Evolutionary conservation across 2,888 invertebrate genomes (phyloP).

Genomic region (Rotaria macrura): DNA sequence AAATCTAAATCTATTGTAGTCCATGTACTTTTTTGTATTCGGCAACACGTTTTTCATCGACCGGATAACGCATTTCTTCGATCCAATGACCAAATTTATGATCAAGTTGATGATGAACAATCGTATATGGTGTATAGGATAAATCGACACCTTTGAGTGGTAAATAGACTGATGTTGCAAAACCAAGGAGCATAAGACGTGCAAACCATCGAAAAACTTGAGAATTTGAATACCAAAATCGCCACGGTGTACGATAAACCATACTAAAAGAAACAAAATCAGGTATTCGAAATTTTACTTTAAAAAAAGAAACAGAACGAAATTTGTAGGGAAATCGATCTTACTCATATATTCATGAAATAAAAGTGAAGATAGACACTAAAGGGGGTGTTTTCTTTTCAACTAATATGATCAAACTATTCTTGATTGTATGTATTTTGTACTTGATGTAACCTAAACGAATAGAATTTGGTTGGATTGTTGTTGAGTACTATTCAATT

Average conservation of each 20-base stretch:
- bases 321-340: too few species aligned
- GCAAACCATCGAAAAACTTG: neutral
- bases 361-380: too few species aligned
- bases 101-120: constrained; percentile 31
- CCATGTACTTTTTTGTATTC: neutral
- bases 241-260: neutral
- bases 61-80: constrained; percentile 29
- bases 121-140: constrained; percentile 30
- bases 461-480: too few species aligned
- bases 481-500: too few species aligned
- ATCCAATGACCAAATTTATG: constrained; percentile 33
- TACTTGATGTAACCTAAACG: too few species aligned
- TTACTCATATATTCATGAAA: too few species aligned
- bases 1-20: neutral
- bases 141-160: constrained; percentile 14
- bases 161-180: neutral
- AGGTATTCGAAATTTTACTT: too few species aligned
- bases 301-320: too few species aligned
- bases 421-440: too few species aligned
- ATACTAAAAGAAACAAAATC: neutral
- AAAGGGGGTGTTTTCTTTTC: too few species aligned
- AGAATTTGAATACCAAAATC: constrained; percentile 15
- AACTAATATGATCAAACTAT: too few species aligned
- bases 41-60: constrained; percentile 10
- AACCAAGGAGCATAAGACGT: neutral